Evolutionary conservation across 2,888 invertebrate species (phyloP).

Genomic region (Coelogynopora nodosa): DNA sequence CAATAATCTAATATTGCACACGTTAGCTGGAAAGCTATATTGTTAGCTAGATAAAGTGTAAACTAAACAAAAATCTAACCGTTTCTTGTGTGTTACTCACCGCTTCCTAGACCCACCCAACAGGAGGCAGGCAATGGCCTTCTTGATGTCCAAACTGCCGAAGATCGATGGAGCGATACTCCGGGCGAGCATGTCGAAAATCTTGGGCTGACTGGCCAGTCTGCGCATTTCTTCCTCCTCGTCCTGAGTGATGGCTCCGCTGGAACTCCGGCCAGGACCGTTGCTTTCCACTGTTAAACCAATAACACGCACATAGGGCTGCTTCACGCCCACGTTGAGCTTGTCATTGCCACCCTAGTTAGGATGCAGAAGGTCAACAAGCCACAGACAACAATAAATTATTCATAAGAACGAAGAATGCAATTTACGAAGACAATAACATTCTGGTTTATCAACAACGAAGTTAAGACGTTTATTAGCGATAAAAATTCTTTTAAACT

Average conservation of each 20-base stretch:
- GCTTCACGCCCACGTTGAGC: slow-evolving; percentile 76
- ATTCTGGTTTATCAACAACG: too few species aligned
- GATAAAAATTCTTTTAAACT: too few species aligned
- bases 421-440: too few species aligned
- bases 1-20: neutral
- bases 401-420: too few species aligned
- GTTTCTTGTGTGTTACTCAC: too few species aligned
- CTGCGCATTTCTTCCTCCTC: slow-evolving; percentile 79
- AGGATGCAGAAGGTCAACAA: too few species aligned
- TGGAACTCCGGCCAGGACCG: slow-evolving; percentile 48
- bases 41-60: too few species aligned
- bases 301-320: slow-evolving; percentile 87
- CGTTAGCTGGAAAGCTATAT: neutral
- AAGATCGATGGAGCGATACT: slow-evolving; percentile 96
- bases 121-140: slow-evolving; percentile 85
- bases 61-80: too few species aligned
- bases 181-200: slow-evolving; percentile 80
- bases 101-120: slow-evolving; percentile 76
- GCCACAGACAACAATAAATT: slow-evolving; percentile 67
- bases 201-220: slow-evolving; percentile 77
- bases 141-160: slow-evolving; percentile 88
- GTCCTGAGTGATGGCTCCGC: slow-evolving; percentile 52
- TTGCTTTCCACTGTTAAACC: slow-evolving; percentile 71
- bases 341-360: slow-evolving; percentile 56
- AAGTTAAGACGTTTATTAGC: too few species aligned